A percentile compares a stretch with the other conserved stretches of the same genome.
Evolutionary conservation across 2,113 vertebrate genomes (phyloP).

Genomic region (Macrotis lagotis): DNA sequence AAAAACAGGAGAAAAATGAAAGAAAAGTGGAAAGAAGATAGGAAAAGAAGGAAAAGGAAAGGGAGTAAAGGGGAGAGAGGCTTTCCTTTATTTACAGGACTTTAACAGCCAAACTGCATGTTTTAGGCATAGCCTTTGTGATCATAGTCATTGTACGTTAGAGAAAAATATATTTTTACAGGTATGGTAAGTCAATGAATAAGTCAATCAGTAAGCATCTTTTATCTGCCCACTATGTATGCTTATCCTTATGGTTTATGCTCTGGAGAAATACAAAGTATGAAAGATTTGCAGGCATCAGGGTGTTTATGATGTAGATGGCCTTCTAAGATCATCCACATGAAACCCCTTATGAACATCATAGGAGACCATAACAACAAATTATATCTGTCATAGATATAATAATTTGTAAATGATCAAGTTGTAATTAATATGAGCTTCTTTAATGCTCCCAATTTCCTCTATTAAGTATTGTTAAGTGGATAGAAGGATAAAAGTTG

Average conservation of each 20-base stretch:
- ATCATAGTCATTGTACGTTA: background rate
- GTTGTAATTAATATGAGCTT: background rate
- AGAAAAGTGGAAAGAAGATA: background rate
- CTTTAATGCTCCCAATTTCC: background rate
- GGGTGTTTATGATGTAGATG: too few relatives aligned
- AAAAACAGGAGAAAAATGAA: background rate
- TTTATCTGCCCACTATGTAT: background rate
- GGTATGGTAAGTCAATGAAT: background rate
- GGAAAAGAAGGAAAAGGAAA: background rate
- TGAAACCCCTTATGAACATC: background rate
- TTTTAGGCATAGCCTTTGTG: background rate
- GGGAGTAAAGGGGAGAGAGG: too few relatives aligned
- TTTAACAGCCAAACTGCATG: background rate
- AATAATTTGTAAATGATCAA: background rate
- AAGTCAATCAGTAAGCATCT: background rate
- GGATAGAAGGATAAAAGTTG: background rate
- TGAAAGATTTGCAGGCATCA: background rate
- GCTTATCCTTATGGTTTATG: background rate
- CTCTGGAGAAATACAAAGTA: background rate
- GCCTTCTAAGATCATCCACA: background rate
- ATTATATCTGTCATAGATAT: background rate
- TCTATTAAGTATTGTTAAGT: background rate
- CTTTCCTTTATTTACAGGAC: background rate
- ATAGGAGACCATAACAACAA: background rate
- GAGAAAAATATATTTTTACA: background rate